Percentiles rank a stretch among this genome's conserved stretches.
These are phyloP conservation scores for Adelges cooleyi DNA, from an alignment of 1,140 invertebrate species.

Conservation along the genomic window DNA sequence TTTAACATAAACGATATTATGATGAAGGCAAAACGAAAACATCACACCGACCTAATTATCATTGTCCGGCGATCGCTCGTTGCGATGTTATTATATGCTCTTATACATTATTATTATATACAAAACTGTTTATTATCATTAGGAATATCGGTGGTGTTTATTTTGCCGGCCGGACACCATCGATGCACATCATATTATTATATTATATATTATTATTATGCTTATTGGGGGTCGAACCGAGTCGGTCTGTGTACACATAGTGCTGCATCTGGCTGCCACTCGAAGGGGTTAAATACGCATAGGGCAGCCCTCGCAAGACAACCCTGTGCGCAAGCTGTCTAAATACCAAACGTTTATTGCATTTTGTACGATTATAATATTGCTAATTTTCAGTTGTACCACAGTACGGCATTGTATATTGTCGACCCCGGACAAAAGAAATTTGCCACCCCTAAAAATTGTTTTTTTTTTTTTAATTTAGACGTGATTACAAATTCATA, in stretches of 20 bases:
- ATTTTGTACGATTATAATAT: too few species aligned
- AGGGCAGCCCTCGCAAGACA: neutral
- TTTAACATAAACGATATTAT: neutral
- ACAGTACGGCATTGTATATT: too few species aligned
- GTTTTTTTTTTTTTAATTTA: too few species aligned
- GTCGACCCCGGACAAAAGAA: too few species aligned
- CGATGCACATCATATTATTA: neutral
- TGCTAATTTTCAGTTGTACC: conserved; percentile 10
- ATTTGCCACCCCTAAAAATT: too few species aligned
- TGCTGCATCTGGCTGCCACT: conserved; percentile 10
- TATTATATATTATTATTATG: too few species aligned
- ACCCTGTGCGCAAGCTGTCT: conserved; percentile 11
- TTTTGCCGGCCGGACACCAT: neutral
- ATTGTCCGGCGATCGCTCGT: neutral
- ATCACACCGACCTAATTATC: neutral
- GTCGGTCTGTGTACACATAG: neutral
- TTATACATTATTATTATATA: neutral
- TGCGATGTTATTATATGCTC: too few species aligned
- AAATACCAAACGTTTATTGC: conserved; percentile 5
- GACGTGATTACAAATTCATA: too few species aligned
- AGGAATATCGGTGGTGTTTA: neutral
- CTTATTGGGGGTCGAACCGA: too few species aligned
- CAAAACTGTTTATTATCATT: neutral
- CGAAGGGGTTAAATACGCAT: neutral
- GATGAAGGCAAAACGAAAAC: neutral